These are phyloP conservation scores for Nematolebias whitei DNA, from an alignment of 2,113 vertebrate species.

Conservation along the genomic window DNA sequence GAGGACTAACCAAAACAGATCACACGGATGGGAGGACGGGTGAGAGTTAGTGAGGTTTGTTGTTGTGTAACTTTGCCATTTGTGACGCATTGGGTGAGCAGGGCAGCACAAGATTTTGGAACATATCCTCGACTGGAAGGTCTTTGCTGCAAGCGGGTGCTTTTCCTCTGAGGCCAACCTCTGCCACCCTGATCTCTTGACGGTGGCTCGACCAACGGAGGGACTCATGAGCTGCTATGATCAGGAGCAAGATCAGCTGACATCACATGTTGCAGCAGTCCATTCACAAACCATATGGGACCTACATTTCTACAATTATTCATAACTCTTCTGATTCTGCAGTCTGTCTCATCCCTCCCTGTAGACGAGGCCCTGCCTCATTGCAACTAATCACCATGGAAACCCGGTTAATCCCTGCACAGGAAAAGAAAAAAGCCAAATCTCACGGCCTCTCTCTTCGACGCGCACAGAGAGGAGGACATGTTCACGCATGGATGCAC, in stretches of 20 bases:
- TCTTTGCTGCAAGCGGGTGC: neutral
- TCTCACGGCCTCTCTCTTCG: slow-evolving; percentile 17
- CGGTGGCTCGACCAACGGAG: neutral
- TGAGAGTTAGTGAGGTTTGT: slow-evolving; percentile 29
- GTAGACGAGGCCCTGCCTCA: slow-evolving; percentile 70
- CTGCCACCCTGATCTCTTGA: too few species aligned
- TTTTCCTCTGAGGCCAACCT: slow-evolving; percentile 1
- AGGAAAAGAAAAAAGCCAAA: slow-evolving; percentile 29
- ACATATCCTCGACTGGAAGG: slow-evolving; percentile 7
- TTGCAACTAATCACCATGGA: slow-evolving; percentile 80
- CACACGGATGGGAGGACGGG: slow-evolving; percentile 40
- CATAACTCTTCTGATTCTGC: slow-evolving; percentile 59
- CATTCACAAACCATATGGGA: slow-evolving; percentile 60
- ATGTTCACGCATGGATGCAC: slow-evolving; percentile 16
- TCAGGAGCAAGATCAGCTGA: too few species aligned
- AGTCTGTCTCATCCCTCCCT: slow-evolving; percentile 59
- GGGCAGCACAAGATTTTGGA: slow-evolving; percentile 9
- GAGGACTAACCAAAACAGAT: slow-evolving; percentile 40
- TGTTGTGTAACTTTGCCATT: slow-evolving; percentile 61
- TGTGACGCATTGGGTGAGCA: slow-evolving; percentile 37
- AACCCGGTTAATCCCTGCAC: slow-evolving; percentile 79
- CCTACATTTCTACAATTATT: slow-evolving; percentile 52
- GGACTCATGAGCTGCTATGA: neutral
- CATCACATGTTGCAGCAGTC: slow-evolving; percentile 19
- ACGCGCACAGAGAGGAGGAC: slow-evolving; percentile 12